phyloP scores from a whole-genome alignment of 2,888 invertebrate genomes.

The Mimachlamys varia region DNA sequence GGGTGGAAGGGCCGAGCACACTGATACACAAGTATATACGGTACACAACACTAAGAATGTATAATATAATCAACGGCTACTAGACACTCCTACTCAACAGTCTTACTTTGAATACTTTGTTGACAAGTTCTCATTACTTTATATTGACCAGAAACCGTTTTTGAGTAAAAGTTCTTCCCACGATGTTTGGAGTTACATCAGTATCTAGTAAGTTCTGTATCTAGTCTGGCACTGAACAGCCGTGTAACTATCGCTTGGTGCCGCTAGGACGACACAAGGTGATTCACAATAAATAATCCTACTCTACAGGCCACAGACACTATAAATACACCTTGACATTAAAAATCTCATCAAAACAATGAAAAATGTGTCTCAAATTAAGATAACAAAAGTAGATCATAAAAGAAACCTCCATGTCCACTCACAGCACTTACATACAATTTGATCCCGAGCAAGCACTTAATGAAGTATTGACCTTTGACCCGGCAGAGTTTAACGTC shows the following conservation, averaged over 20 bases:
- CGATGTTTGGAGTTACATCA: background rate
- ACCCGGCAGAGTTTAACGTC: slow-evolving; percentile 13
- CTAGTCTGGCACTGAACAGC: background rate
- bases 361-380: background rate
- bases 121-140: too few relatives aligned
- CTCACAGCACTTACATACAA: slow-evolving; percentile 21
- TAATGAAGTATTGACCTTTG: background rate
- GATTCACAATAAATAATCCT: slow-evolving; percentile 28
- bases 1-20: background rate
- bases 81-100: background rate
- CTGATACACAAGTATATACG: background rate
- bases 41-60: slow-evolving; percentile 31
- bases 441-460: slow-evolving; percentile 31
- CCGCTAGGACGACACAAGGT: background rate
- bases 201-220: background rate
- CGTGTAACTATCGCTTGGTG: slow-evolving; percentile 20
- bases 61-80: background rate
- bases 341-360: slow-evolving; percentile 34
- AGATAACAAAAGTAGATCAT: slow-evolving; percentile 12
- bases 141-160: background rate
- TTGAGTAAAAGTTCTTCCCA: background rate
- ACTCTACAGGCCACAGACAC: slow-evolving; percentile 1
- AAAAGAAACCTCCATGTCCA: background rate
- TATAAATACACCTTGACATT: slow-evolving; percentile 30
- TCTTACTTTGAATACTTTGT: too few relatives aligned